Evolutionary conservation across 2,888 invertebrate genomes (phyloP), one percentile per base, ranked within the genome.

Genomic region (Caradrina clavipalpis): DNA sequence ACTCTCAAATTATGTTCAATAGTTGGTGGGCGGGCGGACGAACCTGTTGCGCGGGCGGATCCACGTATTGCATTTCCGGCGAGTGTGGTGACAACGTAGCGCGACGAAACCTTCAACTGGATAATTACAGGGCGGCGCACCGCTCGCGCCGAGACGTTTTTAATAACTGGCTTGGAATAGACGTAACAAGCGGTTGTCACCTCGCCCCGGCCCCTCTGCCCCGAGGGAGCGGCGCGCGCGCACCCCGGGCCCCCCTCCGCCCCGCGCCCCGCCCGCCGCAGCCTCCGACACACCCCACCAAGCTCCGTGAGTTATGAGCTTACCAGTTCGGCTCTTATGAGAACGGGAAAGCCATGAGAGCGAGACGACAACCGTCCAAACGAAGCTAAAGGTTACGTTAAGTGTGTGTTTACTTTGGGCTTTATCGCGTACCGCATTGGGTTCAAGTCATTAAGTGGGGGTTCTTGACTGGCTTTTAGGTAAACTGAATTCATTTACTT

Each of bases 121-220:
- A 94, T 96, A 96, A 96, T 96, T 95, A 96, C 94, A 95, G 96
- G 95, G 95, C 95, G 96, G 95, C 91, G 84, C 95, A 94, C 96
- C 95, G 94, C 91, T 95, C 96, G 92, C 96, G 96, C 91, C 96
- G 96, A 96, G 96, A 96, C 95, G 96, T 96, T 96, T 96, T 96
- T 96, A 96, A 96, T 96, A 96, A 96, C 96, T 96, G 96, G 95
- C 96, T 96, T 96, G 90, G 95, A 89, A 92, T 94, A 93, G 94
- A 94, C 93, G 95, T 96, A 96, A 96, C 96, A 92, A 96, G 95
- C 95, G 96, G 96, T 96, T 96, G 95, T 95, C 95, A 94, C 95
- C 94, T 95, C 94, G 90, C 94, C 94, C 92, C 90, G 90, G 89
- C 89, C 86, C 89, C 88, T 81, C 89, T 88, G 90, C 91, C 87